phyloP scores from a whole-genome alignment of 2,113 vertebrate species.

The Pedetes capensis region DNA sequence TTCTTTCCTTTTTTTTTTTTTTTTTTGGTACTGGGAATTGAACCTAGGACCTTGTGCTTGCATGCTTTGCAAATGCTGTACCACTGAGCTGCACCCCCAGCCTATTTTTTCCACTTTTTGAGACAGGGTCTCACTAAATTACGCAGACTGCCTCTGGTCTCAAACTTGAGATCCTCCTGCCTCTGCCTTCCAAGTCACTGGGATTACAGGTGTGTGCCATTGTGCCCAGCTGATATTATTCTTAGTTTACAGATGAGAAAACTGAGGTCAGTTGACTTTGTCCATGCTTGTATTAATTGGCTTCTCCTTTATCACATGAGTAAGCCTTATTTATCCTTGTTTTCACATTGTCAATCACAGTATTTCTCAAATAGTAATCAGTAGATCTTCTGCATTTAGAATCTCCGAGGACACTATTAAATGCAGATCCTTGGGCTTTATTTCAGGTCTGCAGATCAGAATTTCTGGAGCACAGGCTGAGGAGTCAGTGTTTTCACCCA shows the following conservation, averaged over 20 bases:
- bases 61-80: too few relatives aligned
- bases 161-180: too few relatives aligned
- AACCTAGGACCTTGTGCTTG: too few relatives aligned
- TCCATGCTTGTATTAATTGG: not conserved
- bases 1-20: too few relatives aligned
- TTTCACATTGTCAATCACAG: not conserved
- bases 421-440: not conserved
- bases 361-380: not conserved
- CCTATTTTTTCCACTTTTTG: too few relatives aligned
- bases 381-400: not conserved
- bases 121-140: too few relatives aligned
- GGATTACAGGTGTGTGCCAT: too few relatives aligned
- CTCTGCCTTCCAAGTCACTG: too few relatives aligned
- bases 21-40: too few relatives aligned
- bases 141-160: too few relatives aligned
- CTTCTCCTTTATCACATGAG: not conserved
- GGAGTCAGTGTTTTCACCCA: not conserved
- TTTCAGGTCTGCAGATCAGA: not conserved
- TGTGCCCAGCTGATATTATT: too few relatives aligned
- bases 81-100: too few relatives aligned
- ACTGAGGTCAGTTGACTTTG: not conserved
- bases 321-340: not conserved
- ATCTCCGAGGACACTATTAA: not conserved
- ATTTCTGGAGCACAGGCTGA: not conserved
- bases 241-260: not conserved